Evolutionary conservation across 2,113 vertebrate species (phyloP), one percentile per base, ranked within the genome.

Genomic region (Lycaon pictus): DNA sequence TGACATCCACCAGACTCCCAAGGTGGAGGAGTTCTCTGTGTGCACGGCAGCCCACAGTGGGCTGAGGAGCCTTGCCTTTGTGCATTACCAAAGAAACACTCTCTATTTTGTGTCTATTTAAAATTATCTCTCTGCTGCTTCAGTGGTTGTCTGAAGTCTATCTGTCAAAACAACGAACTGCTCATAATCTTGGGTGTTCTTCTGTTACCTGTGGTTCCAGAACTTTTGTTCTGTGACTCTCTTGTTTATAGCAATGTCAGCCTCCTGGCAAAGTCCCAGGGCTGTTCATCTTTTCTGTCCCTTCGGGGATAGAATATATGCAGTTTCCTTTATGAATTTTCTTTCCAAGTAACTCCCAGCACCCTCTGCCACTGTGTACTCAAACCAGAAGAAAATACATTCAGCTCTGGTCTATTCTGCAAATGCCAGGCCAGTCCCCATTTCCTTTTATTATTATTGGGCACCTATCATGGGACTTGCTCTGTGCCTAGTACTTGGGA

Each of bases 41-140:
- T 20, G 13, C 72, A 7, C 3, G 1, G 29, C 72, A 74, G 56
- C 63, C 58, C 60, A 3, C 13, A 0, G 9, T 12, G 0, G 25
- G 19, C 58, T 43, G 6, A 95, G 76, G 62, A 11, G 58, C 51
- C 85, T 86, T 32, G 2, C 20, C 55, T 85, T 19, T 56, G n/a
- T 16, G 23, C 10, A 12, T 58, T 37, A 89, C 17, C 56, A 62
- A 82, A 76, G 80, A 56, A 77, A 43, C 20, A 5, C 51, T 67
- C 35, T 67, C 53, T 95, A 2, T 17, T 90, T 83, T 17, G 4
- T n/a, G 5, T 77, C 95, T 79, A 7, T 29, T 92, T 86, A 60
- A 90, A 88, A 83, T 76, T 67, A 84, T 69, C 2, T 53, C 51
- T 95, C 88, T 89, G 71, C 55, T 86, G 48, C 69, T 90, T 92